Percentiles rank a stretch among this genome's conserved stretches.
Evolutionary conservation across 1,140 invertebrate genomes (phyloP).

Genomic region (Chymomyza costata): DNA sequence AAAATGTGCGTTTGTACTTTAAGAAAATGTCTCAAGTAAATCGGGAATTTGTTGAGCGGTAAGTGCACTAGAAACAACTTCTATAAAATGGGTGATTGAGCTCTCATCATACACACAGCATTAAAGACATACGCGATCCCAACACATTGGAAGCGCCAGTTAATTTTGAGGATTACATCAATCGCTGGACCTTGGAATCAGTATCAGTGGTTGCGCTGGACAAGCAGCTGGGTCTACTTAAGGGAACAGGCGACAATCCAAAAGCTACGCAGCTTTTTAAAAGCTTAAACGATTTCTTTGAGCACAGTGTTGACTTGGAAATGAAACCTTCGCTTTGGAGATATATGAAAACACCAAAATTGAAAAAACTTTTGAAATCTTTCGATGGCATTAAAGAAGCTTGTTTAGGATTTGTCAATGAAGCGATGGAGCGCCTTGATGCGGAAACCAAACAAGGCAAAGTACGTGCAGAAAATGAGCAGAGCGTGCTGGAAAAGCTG

Average conservation of each 20-base stretch:
- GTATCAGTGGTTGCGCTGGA: conserved; percentile 21
- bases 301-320: background rate
- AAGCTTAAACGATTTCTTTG: background rate
- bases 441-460: conserved; percentile 39
- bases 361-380: background rate
- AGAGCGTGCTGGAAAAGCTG: conserved; percentile 68
- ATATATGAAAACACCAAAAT: background rate
- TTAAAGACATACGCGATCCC: conserved; percentile 7
- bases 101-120: background rate
- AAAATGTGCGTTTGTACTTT: conserved; percentile 14
- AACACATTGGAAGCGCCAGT: conserved; percentile 13
- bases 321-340: background rate
- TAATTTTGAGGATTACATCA: conserved; percentile 22
- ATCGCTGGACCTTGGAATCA: conserved; percentile 25
- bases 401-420: conserved; percentile 43
- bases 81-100: background rate
- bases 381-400: conserved; percentile 52
- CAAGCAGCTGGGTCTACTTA: conserved; percentile 17
- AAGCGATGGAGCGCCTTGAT: conserved; percentile 50
- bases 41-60: conserved; percentile 10
- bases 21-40: conserved; percentile 10
- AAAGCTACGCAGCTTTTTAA: background rate
- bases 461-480: conserved; percentile 33
- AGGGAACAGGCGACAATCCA: background rate
- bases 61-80: background rate